Base-by-base conservation (phyloP, 2,888 invertebrate species). In the Phyllotreta cruciferae region DNA sequence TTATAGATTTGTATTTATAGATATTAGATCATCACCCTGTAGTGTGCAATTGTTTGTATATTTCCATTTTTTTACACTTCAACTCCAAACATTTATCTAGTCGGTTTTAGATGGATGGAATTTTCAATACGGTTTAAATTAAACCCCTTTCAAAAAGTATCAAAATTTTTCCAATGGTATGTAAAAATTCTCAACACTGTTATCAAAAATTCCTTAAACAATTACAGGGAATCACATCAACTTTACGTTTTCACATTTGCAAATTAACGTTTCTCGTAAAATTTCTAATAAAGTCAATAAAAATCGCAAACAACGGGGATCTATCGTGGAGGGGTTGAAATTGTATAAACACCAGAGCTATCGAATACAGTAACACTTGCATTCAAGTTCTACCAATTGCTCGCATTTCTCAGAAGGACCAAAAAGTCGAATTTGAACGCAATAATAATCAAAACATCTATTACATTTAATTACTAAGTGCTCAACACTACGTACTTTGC, bases 261-360 rank as follows among this genome's bases (percentile, higher is more conserved):
- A 61, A 66, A 50, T 56, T 57, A 67, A 67, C 67, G 63, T 13
- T 56, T 60, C 54, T 63, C 58, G 61, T 70, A 69, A 71, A 73
- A 70, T 70, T 65, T 67, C 60, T 8, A 69, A 72, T 71, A 66
- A 67, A 65, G 63, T 65, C 56, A 71, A 71, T 68, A 66, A 53
- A 69, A 67, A 60, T 66, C 67, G 68, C 67, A 65, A 71, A 67
- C 60, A 71, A 71, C 71, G 70, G 58, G 58, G 54, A 64, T 56
- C 50, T 53, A 62, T 61, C 54, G 60, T 60, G 34, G 36, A 41
- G 36, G 50, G 56, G 24, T 45, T 8, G 54, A 41, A 42, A 36
- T 56, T 41, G 38, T 10, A 39, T 11, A 53, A 38, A 13, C 24
- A 24, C 24, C 24, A 50, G 34, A 7, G 6, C 36, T 10, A 41